Conservation (phyloP, 37 sponge, comb jelly and placozoan genomes). For the Agelas oroides region DNA sequence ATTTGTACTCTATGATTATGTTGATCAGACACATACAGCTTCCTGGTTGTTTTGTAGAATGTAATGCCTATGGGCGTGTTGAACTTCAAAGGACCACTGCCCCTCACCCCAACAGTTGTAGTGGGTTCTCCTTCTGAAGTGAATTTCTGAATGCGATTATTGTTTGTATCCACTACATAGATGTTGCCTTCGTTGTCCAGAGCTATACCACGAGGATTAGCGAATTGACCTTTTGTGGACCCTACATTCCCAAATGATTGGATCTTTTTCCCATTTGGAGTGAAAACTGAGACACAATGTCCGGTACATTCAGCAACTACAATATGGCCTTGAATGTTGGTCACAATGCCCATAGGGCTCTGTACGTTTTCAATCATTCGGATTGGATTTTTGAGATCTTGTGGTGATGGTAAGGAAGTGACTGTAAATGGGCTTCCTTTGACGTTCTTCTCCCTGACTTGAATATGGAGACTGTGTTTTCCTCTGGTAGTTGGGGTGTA, state of each 20-base stretch:
- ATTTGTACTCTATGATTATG: constrained; percentile 70
- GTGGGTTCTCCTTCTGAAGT: constrained; percentile 52
- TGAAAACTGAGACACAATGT: constrained; percentile 18
- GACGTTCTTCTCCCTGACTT: constrained; percentile 7
- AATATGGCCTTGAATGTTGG: constrained; percentile 1
- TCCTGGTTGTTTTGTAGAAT: constrained; percentile 24
- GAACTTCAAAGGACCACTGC: constrained; percentile 56
- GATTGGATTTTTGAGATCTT: background rate
- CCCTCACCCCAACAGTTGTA: constrained; percentile 41
- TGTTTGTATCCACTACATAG: constrained; percentile 10
- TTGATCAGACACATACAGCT: constrained; percentile 59
- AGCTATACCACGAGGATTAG: constrained; percentile 12
- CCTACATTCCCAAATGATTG: constrained; percentile 18
- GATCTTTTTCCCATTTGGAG: background rate
- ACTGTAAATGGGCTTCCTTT: constrained; percentile 32
- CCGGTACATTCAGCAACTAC: background rate
- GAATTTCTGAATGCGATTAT: constrained; percentile 60
- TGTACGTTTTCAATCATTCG: background rate
- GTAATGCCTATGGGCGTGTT: constrained; percentile 54
- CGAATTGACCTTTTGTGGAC: constrained; percentile 1
- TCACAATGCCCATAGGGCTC: constrained; percentile 5
- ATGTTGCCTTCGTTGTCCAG: constrained; percentile 29
- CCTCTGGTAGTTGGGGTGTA: constrained; percentile 8
- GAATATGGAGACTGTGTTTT: background rate
- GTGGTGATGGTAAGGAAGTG: background rate